Conservation (phyloP, 1,140 invertebrate species). For the Sitodiplosis mosellana region DNA sequence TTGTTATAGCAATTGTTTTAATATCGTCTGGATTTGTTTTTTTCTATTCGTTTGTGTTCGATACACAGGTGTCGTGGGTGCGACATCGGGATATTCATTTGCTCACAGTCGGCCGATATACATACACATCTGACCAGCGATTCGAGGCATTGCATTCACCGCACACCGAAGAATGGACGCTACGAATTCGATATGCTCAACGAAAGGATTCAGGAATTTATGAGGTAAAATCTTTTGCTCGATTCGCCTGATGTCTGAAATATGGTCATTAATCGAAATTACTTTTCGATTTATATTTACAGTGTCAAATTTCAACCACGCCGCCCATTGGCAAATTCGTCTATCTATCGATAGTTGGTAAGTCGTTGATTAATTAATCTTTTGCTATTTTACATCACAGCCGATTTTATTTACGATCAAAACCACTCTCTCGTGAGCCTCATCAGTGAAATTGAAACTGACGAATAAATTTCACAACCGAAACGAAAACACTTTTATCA, state of each 20-base stretch:
- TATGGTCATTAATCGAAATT: not conserved
- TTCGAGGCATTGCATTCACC: slow-evolving; percentile 58
- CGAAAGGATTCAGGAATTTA: slow-evolving; percentile 62
- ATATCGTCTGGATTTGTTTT: not conserved
- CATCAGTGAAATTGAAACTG: too few species aligned
- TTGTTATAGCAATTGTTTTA: not conserved
- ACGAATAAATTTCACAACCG: too few species aligned
- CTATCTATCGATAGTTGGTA: slow-evolving; percentile 60
- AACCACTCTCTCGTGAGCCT: too few species aligned
- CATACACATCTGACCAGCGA: slow-evolving; percentile 69
- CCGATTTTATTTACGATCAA: too few species aligned
- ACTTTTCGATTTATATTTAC: slow-evolving; percentile 36
- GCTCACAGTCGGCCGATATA: slow-evolving; percentile 65
- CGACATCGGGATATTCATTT: slow-evolving; percentile 70
- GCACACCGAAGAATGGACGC: slow-evolving; percentile 57
- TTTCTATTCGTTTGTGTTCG: not conserved
- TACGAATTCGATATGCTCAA: slow-evolving; percentile 56
- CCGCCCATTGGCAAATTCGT: slow-evolving; percentile 63
- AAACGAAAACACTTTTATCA: too few species aligned
- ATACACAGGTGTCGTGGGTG: slow-evolving; percentile 76
- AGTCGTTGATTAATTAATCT: too few species aligned
- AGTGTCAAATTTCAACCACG: slow-evolving; percentile 70
- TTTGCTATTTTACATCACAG: too few species aligned
- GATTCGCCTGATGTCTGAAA: not conserved
- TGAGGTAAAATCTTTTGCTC: slow-evolving; percentile 28